These are phyloP conservation scores for Scophthalmus maximus DNA, from an alignment of 2,113 vertebrate species.

Conservation along the genomic window DNA sequence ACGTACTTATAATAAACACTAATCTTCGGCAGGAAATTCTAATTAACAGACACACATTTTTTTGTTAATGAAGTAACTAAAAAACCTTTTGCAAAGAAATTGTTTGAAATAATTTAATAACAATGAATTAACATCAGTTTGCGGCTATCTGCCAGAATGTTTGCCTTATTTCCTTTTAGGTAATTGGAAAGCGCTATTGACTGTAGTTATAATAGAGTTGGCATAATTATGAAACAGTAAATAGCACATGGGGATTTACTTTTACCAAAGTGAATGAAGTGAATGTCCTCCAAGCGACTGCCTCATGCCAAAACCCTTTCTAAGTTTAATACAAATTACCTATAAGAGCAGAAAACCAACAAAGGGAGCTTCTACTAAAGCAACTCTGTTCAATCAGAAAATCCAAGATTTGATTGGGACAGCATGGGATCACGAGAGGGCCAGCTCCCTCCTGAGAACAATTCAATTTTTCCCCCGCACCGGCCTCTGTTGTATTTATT, in stretches of 20 bases:
- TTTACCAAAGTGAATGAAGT: constrained; percentile 10
- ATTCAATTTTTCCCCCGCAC: constrained; percentile 26
- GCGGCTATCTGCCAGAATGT: background rate
- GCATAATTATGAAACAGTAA: constrained; percentile 6
- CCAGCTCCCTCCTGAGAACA: constrained; percentile 23
- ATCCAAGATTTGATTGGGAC: constrained; percentile 30
- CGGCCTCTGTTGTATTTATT: background rate
- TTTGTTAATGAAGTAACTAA: background rate
- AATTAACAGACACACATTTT: background rate
- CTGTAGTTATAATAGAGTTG: constrained; percentile 3
- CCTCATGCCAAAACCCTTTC: constrained; percentile 1
- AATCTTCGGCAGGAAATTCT: background rate
- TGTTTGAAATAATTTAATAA: constrained; percentile 3
- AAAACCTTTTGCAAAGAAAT: background rate
- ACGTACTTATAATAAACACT: background rate
- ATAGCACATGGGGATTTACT: background rate
- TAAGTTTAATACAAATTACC: background rate
- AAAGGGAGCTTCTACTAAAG: no score
- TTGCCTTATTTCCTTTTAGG: constrained; percentile 9
- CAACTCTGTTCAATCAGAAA: background rate
- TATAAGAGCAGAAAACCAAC: background rate
- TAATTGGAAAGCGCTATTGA: constrained; percentile 13
- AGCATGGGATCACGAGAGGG: constrained; percentile 25
- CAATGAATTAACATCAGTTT: background rate
- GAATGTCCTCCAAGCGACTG: constrained; percentile 1